Percentiles rank a stretch among this genome's conserved stretches.
phyloP scores from a whole-genome alignment of 2,113 vertebrate species.

The Eudyptes chrysolophus region DNA sequence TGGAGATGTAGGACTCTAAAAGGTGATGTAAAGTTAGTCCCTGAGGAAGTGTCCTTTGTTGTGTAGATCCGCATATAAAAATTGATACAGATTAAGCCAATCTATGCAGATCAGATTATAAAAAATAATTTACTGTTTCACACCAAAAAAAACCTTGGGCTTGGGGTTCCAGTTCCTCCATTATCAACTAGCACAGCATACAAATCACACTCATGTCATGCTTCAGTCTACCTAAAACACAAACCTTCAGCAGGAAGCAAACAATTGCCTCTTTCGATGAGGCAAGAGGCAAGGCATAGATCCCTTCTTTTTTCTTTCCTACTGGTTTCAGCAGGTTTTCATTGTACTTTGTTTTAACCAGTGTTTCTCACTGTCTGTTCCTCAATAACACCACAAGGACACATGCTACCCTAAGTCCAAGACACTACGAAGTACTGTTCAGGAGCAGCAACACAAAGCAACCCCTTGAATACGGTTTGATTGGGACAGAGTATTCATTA shows the following conservation, averaged over 20 bases:
- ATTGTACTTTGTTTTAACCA: neutral
- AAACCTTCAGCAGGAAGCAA: neutral
- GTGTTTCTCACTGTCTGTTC: neutral
- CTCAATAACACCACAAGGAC: neutral
- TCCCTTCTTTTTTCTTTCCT: neutral
- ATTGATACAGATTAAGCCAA: neutral
- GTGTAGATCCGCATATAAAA: neutral
- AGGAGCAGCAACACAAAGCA: neutral
- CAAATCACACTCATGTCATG: neutral
- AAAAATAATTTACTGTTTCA: neutral
- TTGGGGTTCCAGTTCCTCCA: neutral
- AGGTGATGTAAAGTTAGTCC: neutral
- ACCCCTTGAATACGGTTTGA: neutral
- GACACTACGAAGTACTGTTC: neutral
- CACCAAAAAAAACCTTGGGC: neutral
- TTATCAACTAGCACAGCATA: neutral
- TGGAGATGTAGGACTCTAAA: neutral
- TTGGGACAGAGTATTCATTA: neutral
- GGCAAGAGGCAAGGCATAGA: neutral
- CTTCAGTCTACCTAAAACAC: neutral
- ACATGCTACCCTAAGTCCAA: neutral
- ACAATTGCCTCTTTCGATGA: neutral
- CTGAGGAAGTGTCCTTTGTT: neutral
- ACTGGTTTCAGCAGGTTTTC: neutral
- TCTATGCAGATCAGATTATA: neutral